phyloP scores from a whole-genome alignment of 2,888 invertebrate species.

The Halocaridina rubra region DNA sequence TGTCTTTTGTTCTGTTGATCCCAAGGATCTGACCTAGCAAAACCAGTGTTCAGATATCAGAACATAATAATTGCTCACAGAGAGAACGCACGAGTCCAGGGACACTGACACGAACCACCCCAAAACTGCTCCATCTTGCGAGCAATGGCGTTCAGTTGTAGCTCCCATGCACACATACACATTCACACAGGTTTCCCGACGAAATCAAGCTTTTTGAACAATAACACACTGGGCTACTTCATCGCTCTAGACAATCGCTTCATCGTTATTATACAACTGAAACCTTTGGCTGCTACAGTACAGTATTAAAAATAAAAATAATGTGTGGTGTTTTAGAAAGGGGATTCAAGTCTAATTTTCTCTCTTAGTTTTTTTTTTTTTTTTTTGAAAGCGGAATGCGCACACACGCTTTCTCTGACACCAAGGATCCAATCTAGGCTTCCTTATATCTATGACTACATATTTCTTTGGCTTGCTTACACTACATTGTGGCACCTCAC shows the following conservation, averaged over 20 bases:
- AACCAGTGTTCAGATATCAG: constrained; percentile 9
- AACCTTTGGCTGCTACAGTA: too few species aligned
- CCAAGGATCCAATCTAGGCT: constrained; percentile 48
- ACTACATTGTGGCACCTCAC: constrained; percentile 61
- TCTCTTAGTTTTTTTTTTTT: neutral
- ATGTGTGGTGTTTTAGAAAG: too few species aligned
- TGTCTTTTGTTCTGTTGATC: constrained; percentile 55
- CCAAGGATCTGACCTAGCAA: constrained; percentile 35
- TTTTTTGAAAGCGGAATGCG: neutral
- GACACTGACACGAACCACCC: neutral
- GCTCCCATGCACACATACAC: neutral
- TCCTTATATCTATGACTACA: constrained; percentile 64
- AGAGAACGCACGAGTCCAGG: constrained; percentile 2
- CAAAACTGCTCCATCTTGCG: too few species aligned
- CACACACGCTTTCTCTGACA: constrained; percentile 27
- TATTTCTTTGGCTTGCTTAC: constrained; percentile 63
- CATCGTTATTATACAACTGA: too few species aligned
- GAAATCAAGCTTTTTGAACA: too few species aligned
- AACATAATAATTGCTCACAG: constrained; percentile 21
- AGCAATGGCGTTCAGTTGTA: neutral
- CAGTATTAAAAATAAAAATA: too few species aligned
- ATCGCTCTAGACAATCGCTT: too few species aligned
- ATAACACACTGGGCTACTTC: too few species aligned
- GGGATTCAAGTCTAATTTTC: neutral
- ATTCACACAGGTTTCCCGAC: neutral